Evolutionary conservation across 1,140 invertebrate species (phyloP).

Genomic region (Argopecten irradians): DNA sequence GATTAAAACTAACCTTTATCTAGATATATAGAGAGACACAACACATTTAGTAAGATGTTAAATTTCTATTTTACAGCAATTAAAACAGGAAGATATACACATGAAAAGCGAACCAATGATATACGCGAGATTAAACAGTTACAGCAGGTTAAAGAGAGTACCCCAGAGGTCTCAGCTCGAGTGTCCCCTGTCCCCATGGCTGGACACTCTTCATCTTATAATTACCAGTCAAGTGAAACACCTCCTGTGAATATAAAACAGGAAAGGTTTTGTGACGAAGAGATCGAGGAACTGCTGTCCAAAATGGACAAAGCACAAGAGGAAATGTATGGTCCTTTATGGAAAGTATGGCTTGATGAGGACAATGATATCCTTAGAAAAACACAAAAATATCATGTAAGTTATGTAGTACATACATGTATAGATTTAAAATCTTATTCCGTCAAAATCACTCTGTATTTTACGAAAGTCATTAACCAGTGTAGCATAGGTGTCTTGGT

Average conservation of each 20-base stretch:
- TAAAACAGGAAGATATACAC: slow-evolving; percentile 73
- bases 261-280: slow-evolving; percentile 27
- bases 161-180: background rate
- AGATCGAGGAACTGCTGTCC: slow-evolving; percentile 31
- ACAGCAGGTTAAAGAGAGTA: slow-evolving; percentile 25
- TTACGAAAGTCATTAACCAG: no score
- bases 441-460: no score
- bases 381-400: slow-evolving; percentile 42
- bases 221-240: background rate
- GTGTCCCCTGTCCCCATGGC: background rate
- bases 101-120: slow-evolving; percentile 69
- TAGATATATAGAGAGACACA: background rate
- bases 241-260: background rate
- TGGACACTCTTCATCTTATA: background rate
- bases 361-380: slow-evolving; percentile 34
- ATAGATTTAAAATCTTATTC: no score
- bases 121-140: slow-evolving; percentile 68
- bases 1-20: background rate
- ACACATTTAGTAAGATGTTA: no score
- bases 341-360: slow-evolving; percentile 39
- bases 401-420: no score
- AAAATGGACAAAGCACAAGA: slow-evolving; percentile 40
- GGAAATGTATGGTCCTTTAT: slow-evolving; percentile 43
- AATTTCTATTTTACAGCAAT: slow-evolving; percentile 53
- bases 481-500: no score